phyloP scores from a whole-genome alignment of 2,888 invertebrate genomes.

The Oligia fasciuncula region DNA sequence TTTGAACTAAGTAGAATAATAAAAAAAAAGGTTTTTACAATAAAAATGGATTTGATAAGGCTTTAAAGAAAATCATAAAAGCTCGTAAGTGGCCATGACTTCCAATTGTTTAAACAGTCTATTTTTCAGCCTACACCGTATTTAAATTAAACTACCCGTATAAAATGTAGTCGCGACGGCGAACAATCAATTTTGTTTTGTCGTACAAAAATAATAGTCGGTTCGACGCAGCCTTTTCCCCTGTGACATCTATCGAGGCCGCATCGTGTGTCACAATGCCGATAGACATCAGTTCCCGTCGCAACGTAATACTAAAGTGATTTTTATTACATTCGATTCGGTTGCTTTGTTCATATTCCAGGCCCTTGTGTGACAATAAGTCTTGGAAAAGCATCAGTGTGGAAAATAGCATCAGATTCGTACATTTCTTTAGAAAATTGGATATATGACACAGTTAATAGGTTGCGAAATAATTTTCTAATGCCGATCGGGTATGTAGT shows the following conservation, averaged over 20 bases:
- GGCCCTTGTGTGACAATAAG: slow-evolving; percentile 79
- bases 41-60: not conserved
- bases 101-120: slow-evolving; percentile 39
- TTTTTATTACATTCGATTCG: slow-evolving; percentile 89
- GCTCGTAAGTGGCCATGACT: not conserved
- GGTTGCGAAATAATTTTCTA: slow-evolving; percentile 64
- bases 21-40: not conserved
- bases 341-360: slow-evolving; percentile 87
- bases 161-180: slow-evolving; percentile 71
- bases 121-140: slow-evolving; percentile 49
- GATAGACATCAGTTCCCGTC: slow-evolving; percentile 88
- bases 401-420: slow-evolving; percentile 78
- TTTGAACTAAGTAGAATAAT: not conserved
- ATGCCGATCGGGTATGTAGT: slow-evolving; percentile 47
- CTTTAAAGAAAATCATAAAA: not conserved
- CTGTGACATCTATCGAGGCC: slow-evolving; percentile 85
- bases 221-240: slow-evolving; percentile 84
- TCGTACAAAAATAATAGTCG: slow-evolving; percentile 87
- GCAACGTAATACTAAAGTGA: slow-evolving; percentile 87
- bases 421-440: slow-evolving; percentile 69
- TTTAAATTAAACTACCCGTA: slow-evolving; percentile 68
- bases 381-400: slow-evolving; percentile 75
- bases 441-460: slow-evolving; percentile 66
- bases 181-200: slow-evolving; percentile 86
- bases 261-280: slow-evolving; percentile 87